A percentile compares a stretch with the other conserved stretches of the same genome.
These are phyloP conservation scores for Drosophila subsilvestris DNA, from an alignment of 2,888 invertebrate genomes.

Conservation along the genomic window DNA sequence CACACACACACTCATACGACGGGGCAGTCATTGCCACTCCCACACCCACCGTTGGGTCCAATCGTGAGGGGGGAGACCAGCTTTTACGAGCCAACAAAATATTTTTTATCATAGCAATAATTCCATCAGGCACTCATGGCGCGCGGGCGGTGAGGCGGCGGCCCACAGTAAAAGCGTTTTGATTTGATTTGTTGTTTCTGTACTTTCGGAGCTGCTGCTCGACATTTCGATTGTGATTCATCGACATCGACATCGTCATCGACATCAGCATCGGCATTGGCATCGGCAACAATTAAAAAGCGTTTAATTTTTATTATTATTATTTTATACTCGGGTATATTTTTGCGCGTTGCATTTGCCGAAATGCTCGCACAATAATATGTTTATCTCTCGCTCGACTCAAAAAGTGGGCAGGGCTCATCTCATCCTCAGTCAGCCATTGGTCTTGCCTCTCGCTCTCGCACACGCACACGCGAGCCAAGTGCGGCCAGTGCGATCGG, in stretches of 20 bases:
- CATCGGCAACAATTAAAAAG: conserved; percentile 67
- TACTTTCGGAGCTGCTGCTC: conserved; percentile 34
- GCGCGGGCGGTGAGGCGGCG: conserved; percentile 14
- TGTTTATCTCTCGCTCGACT: conserved; percentile 18
- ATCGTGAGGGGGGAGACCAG: conserved; percentile 1
- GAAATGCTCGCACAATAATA: conserved; percentile 6
- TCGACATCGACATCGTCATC: conserved; percentile 25
- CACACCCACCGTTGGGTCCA: conserved; percentile 31
- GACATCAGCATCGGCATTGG: conserved; percentile 23
- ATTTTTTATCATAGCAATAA: conserved; percentile 81
- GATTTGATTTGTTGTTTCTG: conserved; percentile 61
- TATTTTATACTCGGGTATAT: conserved; percentile 38
- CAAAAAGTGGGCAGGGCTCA: conserved; percentile 59
- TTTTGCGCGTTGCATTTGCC: conserved; percentile 37
- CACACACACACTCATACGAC: conserved; percentile 24
- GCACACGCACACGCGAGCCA: conserved; percentile 7
- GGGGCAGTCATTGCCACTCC: not conserved
- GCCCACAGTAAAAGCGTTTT: conserved; percentile 48
- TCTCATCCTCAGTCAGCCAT: conserved; percentile 72
- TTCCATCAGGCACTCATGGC: conserved; percentile 65
- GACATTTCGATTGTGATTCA: conserved; percentile 64
- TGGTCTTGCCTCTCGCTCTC: conserved; percentile 74
- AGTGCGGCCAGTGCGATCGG: conserved; percentile 43
- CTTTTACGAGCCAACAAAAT: conserved; percentile 81
- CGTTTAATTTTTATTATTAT: conserved; percentile 55